A percentile compares a stretch with the other conserved stretches of the same genome.
phyloP scores from a whole-genome alignment of 2,888 invertebrate species.

The Chaetoderma sp. region DNA sequence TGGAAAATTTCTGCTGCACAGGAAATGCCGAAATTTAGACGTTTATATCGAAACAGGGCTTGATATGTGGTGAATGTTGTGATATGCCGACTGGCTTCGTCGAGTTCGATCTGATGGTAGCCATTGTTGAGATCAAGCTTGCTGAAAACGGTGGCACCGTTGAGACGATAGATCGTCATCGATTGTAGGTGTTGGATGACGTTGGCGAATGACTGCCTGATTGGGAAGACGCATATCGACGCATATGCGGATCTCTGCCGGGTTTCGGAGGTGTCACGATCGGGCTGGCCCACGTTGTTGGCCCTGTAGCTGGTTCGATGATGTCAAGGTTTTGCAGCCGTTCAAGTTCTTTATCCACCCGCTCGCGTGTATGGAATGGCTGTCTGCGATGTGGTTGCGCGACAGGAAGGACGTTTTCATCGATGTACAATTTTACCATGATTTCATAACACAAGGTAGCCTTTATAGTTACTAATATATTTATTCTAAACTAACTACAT shows the following conservation, averaged over 20 bases:
- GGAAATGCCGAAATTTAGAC: slow-evolving; percentile 40
- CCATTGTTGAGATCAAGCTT: slow-evolving; percentile 41
- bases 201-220: slow-evolving; percentile 38
- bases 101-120: slow-evolving; percentile 43
- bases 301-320: neutral
- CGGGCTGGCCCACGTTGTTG: slow-evolving; percentile 2
- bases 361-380: slow-evolving; percentile 1
- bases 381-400: slow-evolving; percentile 22
- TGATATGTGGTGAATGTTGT: slow-evolving; percentile 44
- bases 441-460: too few relatives aligned
- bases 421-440: slow-evolving; percentile 31
- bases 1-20: slow-evolving; percentile 70
- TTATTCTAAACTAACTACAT: too few relatives aligned
- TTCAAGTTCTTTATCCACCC: neutral
- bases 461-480: too few relatives aligned
- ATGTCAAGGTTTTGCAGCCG: neutral
- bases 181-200: slow-evolving; percentile 38
- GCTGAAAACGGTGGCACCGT: slow-evolving; percentile 40
- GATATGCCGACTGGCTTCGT: slow-evolving; percentile 43
- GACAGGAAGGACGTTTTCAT: slow-evolving; percentile 25
- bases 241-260: slow-evolving; percentile 38
- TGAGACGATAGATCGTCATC: slow-evolving; percentile 42
- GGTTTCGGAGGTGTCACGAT: slow-evolving; percentile 24
- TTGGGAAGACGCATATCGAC: slow-evolving; percentile 46
- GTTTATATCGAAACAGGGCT: slow-evolving; percentile 39